Evolutionary conservation across 2,113 vertebrate species (phyloP).

Genomic region (Elephas maximus): DNA sequence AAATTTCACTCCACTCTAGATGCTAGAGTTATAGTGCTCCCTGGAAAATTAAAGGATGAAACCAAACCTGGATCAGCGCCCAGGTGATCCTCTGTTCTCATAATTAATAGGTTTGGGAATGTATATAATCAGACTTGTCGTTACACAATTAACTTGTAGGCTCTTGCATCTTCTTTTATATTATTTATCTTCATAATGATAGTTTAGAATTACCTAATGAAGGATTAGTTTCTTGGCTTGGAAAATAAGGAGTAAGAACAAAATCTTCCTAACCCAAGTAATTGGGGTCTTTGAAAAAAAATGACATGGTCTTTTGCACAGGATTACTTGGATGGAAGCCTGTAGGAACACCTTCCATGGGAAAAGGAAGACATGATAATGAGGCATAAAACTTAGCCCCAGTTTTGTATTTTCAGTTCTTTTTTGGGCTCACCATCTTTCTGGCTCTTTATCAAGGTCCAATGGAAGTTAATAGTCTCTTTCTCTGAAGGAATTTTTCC

Average conservation of each 20-base stretch:
- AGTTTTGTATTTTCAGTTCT: background rate
- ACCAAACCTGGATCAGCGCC: background rate
- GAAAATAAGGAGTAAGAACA: slow-evolving; percentile 19
- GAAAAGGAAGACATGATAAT: background rate
- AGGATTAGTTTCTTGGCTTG: background rate
- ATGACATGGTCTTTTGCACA: background rate
- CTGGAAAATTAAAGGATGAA: slow-evolving; percentile 19
- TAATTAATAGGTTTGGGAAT: slow-evolving; percentile 25
- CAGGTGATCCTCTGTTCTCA: background rate
- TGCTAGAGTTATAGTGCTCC: background rate
- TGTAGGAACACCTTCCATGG: background rate
- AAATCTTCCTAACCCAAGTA: background rate
- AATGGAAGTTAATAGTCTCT: slow-evolving; percentile 29
- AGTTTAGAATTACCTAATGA: slow-evolving; percentile 14
- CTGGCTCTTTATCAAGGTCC: background rate
- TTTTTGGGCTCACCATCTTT: background rate
- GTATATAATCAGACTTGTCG: background rate
- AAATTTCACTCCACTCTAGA: background rate
- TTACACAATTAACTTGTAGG: background rate
- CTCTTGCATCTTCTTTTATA: background rate
- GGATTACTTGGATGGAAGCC: background rate
- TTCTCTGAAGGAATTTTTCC: slow-evolving; percentile 41
- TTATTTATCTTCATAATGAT: background rate
- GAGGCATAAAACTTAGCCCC: background rate
- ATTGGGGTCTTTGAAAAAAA: background rate